Percentiles rank a stretch among this genome's conserved stretches.
phyloP scores from a whole-genome alignment of 1,140 invertebrate species.

The Diprion similis region DNA sequence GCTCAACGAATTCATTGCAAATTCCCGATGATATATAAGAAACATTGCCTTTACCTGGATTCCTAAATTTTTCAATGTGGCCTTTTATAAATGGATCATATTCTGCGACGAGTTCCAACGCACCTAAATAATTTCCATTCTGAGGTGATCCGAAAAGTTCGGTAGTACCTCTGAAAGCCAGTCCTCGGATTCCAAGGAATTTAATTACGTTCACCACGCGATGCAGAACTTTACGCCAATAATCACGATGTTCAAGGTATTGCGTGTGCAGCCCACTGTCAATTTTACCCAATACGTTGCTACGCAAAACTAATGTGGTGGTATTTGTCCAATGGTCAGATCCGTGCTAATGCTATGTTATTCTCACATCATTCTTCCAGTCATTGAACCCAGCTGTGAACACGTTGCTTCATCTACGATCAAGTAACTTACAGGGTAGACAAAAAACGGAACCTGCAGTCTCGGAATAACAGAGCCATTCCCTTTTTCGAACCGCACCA shows the following conservation, averaged over 20 bases:
- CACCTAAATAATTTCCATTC: conserved; percentile 37
- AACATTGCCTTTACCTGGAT: conserved; percentile 32
- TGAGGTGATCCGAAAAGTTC: conserved; percentile 29
- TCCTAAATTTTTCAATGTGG: conserved; percentile 30
- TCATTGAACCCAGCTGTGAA: not conserved
- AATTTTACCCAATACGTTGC: not conserved
- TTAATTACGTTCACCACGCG: conserved; percentile 4
- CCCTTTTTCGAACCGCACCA: conserved; percentile 1
- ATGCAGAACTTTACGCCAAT: not conserved
- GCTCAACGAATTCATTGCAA: conserved; percentile 34
- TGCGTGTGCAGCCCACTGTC: not conserved
- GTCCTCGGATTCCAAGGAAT: conserved; percentile 17
- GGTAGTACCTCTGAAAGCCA: conserved; percentile 35
- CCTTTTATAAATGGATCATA: conserved; percentile 35
- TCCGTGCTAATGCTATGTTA: not conserved
- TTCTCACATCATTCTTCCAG: not conserved
- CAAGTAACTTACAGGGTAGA: not conserved
- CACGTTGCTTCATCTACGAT: not conserved
- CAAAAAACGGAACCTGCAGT: not conserved
- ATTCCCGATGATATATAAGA: conserved; percentile 35
- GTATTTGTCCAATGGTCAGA: not conserved
- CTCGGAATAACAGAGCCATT: not conserved
- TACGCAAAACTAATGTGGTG: not conserved
- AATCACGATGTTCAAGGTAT: not conserved
- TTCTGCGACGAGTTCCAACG: conserved; percentile 31